Base-by-base conservation (phyloP, 2,888 invertebrate genomes). In the Autographa pulchrina region DNA sequence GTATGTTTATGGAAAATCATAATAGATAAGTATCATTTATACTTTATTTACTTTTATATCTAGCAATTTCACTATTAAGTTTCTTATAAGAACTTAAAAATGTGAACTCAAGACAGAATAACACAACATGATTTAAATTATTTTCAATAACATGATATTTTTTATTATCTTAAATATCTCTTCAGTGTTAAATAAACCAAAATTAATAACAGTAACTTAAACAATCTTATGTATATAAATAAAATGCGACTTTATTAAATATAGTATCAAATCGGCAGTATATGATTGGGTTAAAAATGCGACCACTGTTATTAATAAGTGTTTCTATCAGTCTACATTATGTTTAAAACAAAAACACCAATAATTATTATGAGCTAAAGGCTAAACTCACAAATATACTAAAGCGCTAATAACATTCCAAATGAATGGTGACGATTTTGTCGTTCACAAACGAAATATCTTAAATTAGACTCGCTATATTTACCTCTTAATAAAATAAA, bases 11-110 rank as follows among this genome's bases (percentile, higher is more conserved):
- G n/a, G 48, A 48, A 48, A 48, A 48, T 4, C n/a, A 48, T n/a
- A 0, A 48, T 48, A 48, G 8, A 74, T 71, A 38, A 9, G 11
- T 11, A 11, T 38, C 2, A 11, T 11, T 38, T 38, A 25, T 25
- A 2, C 11, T 38, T 38, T 7, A 35, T 35, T 35, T 87, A 41
- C 72, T 90, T 8, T 80, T 85, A 68, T 87, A 82, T 67, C 58
- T 90, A 64, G 72, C 76, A 9, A 38, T 38, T 82, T 1, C 25
- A 38, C 84, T 87, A 2, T 65, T 85, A 18, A 71, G 72, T 13
- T 77, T 85, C 65, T 70, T 90, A n/a, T n/a, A 6, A n/a, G n/a
- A 48, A 48, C n/a, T 16, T 4, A 43, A 0, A 43, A 5, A 11
- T 2, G 43, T 6, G 5, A 43, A 16, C 16, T 43, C 16, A 43